Base-by-base conservation (phyloP, 2,888 invertebrate species). In the Cabera pusaria region DNA sequence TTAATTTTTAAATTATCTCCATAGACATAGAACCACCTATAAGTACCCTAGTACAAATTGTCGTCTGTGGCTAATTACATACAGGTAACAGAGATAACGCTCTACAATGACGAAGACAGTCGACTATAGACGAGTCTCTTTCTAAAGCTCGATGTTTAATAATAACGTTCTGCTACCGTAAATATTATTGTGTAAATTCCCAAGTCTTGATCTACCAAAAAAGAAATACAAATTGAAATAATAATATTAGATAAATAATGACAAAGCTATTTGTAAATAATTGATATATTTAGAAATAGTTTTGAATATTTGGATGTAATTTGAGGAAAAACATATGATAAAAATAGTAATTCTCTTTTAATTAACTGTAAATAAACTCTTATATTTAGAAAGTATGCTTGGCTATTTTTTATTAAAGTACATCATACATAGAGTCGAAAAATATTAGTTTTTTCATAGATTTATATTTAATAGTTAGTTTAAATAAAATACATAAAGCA, bases 281-380 rank as follows among this genome's bases (percentile, higher is more conserved):
- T 60, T 75, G 59, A 21, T 32, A 34, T 40, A 25, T 81, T 81
- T 79, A 76, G 67, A 83, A 83, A 82, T 85, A 78, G 80, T 82
- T 81, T 79, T 73, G 73, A 72, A 71, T 72, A 68, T 74, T 72
- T 68, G 62, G 72, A 66, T 64, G 56, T 71, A 71, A 73, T 62
- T 57, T 70, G 60, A 66, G 62, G 22, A 26, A 31, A 44, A 43
- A 56, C 56, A 71, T 70, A 73, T 64, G 61, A 56, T 69, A 84
- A 85, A 84, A 84, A 85, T 82, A 78, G 83, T 72, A 85, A 82
- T 73, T 79, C 72, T 25, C 67, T 72, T 68, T 69, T 73, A 76
- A 76, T 25, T 12, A 80, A 63, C 20, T 86, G 87, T 87, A 86
- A 85, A 84, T 86, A 85, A 81, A 88, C 79, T 78, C 75, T 78